Conservation (phyloP, 2,888 invertebrate genomes). For the Pristionchus japonicus region DNA sequence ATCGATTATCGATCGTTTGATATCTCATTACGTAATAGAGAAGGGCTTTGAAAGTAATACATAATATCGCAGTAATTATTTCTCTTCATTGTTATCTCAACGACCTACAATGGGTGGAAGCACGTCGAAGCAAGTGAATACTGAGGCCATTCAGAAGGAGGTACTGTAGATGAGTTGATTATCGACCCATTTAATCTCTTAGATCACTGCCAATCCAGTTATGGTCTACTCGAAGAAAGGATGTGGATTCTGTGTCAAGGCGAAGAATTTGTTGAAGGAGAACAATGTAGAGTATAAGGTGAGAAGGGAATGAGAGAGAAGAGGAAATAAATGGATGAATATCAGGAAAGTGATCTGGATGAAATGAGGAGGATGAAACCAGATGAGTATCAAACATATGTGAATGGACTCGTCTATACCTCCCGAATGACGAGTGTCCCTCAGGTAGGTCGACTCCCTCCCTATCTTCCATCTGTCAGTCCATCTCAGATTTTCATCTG, state of each 20-base stretch:
- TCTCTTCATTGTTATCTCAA: not conserved
- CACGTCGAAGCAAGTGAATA: constrained; percentile 28
- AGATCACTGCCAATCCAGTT: not conserved
- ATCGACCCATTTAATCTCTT: not conserved
- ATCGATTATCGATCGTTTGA: constrained; percentile 34
- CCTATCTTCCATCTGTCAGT: not conserved
- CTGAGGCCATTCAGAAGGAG: constrained; percentile 30
- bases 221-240: constrained; percentile 55
- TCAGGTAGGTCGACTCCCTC: constrained; percentile 51
- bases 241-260: constrained; percentile 59
- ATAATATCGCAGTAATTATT: not conserved
- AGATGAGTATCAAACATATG: constrained; percentile 57
- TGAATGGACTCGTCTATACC: constrained; percentile 61
- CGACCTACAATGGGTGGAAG: not conserved
- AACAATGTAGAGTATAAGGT: constrained; percentile 52
- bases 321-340: not conserved
- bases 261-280: constrained; percentile 54
- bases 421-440: constrained; percentile 61
- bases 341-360: constrained; percentile 59
- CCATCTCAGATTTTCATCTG: constrained; percentile 63
- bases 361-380: constrained; percentile 55
- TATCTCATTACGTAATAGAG: not conserved
- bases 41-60: no score
- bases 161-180: not conserved
- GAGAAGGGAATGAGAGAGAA: not conserved